Base-by-base conservation (phyloP, 1,140 invertebrate species). In the Aleiodes sp. region DNA sequence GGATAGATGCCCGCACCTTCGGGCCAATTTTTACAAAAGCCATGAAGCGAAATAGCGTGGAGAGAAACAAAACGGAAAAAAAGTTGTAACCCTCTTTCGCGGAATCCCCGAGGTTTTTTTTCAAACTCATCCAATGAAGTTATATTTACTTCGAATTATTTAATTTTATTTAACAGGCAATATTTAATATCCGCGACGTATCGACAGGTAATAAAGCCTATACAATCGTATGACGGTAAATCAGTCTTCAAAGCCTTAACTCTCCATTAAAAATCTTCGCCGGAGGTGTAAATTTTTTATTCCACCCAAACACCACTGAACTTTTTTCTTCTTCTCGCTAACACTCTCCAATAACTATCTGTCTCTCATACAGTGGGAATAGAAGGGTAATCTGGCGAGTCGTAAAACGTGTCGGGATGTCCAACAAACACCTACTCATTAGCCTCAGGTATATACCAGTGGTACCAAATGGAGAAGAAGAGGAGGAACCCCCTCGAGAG, bases 381-480 rank as follows among this genome's bases (percentile, higher is more conserved):
- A 64, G 73, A 75, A 77, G 78, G 79, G 79, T 83, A 82, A 84
- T 82, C 81, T 80, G 77, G 76, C 78, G 76, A 82, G 81, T 82
- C 80, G 81, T 84, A 84, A 84, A 84, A 83, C 80, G 82, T 82
- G 82, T 84, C 81, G 78, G 79, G 80, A 82, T 78, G 82, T 84
- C 82, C 78, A 81, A 81, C 80, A 82, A 83, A 84, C 82, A 84
- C 82, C 82, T 84, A 83, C 82, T 84, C 82, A 84, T 84, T 84
- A 84, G 80, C 78, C 75, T 76, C 65, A 66, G 60, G 79, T 79
- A 78, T 82, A 77, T 78, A 77, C 75, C 70, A 75, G 74, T 70
- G 73, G 73, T 35, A 43, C 26, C 63, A 14, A 35, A 4, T 14
- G 28, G 60, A 63, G 35, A 63, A 63, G 37, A 39, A 37, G 57